Base-by-base conservation (phyloP, 2,888 invertebrate genomes). In the Chloromyia formosa region DNA sequence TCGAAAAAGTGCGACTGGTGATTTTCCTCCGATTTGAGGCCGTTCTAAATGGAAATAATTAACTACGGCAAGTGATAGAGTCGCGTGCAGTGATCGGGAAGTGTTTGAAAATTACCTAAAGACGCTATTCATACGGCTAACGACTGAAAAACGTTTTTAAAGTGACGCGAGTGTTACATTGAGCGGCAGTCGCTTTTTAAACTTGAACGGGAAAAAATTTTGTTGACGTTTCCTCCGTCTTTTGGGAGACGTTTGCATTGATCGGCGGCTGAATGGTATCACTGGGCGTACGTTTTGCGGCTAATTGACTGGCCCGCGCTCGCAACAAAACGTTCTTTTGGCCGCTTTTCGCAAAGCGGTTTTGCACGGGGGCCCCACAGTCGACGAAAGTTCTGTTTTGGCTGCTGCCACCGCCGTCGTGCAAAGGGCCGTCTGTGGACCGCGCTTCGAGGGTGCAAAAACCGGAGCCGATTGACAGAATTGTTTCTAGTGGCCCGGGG, bases 221-320 rank as follows among this genome's bases (percentile, higher is more conserved):
- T 79, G 79, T 79, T 79, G 79, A 79, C 79, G 78, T 79, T 78
- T 79, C 79, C 75, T 75, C 62, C 4, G 16, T 40, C 40, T 42
- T 62, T 18, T 16, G 16, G 27, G 40, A 16, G 16, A 7, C 35
- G 10, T 22, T 60, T 76, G 69, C 74, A 72, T 69, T 75, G 75
- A 73, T 76, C 74, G 62, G 61, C 68, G 74, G 49, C 74, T 75
- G 27, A 68, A 68, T 73, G 75, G 77, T 74, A 76, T 77, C 76
- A 77, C 66, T 64, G 3, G 62, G 40, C 16, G 27, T 35, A 35
- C 7, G 4, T 23, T 10, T 1, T 22, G 60, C 22, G 27, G 14
- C 49, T 12, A 27, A n/a, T 54, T 56, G 58, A 20, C 12, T 4
- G 9, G 18, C 4, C 22, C 20, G 27, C 20, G 22, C 23, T 72